A percentile compares a stretch with the other conserved stretches of the same genome.
Evolutionary conservation across 1,140 invertebrate species (phyloP).

Genomic region (Sinonovacula constricta): DNA sequence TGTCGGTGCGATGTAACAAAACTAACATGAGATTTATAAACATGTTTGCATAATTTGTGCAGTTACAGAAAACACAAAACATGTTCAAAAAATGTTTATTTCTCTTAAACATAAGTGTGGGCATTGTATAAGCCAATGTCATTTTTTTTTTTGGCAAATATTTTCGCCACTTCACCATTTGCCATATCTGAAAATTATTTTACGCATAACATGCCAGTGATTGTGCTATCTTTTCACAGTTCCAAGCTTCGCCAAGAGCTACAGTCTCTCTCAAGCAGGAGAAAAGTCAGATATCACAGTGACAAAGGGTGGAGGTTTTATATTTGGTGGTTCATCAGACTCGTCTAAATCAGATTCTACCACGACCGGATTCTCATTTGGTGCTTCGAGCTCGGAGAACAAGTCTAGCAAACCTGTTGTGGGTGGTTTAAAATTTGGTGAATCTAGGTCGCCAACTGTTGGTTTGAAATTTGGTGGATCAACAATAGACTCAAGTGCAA

Average conservation of each 20-base stretch:
- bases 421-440: no score
- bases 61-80: background rate
- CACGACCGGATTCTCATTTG: no score
- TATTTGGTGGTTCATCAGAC: no score
- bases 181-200: background rate
- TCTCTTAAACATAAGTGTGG: background rate
- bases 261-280: constrained; percentile 18
- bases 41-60: no score
- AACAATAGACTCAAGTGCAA: background rate
- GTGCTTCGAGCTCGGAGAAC: no score
- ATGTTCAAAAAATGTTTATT: background rate
- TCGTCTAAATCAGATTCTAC: no score
- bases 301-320: constrained; percentile 4
- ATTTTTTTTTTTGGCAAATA: background rate
- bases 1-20: no score
- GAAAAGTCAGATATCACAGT: no score
- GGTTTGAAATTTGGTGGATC: constrained; percentile 47
- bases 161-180: background rate
- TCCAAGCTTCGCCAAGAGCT: constrained; percentile 36
- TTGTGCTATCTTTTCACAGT: constrained; percentile 15
- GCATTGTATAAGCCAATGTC: background rate
- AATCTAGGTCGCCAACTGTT: no score
- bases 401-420: no score
- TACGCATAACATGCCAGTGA: background rate
- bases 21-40: no score